A percentile compares a stretch with the other conserved stretches of the same genome.
Conservation (phyloP, 1,140 invertebrate genomes). For the Trichoplusia ni region DNA sequence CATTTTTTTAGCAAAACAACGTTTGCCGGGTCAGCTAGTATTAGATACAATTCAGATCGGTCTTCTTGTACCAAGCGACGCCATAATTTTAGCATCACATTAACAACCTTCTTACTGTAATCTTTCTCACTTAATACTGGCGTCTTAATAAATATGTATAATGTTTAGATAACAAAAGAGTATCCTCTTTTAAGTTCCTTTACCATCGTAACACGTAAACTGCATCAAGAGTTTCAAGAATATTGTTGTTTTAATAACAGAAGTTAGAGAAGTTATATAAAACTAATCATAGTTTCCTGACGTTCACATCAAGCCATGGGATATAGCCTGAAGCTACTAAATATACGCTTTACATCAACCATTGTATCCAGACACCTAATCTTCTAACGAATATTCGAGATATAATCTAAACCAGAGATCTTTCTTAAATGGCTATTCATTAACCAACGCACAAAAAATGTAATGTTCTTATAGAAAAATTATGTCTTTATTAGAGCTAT, state of each 20-base stretch:
- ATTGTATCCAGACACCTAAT: conserved; percentile 38
- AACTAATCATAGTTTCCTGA: conserved; percentile 39
- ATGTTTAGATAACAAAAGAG: too few relatives aligned
- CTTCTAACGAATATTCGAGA: neutral
- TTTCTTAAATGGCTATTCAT: conserved; percentile 41
- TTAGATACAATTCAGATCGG: too few relatives aligned
- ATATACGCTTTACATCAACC: conserved; percentile 40
- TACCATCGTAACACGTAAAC: too few relatives aligned
- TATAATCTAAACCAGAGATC: conserved; percentile 31
- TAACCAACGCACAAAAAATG: conserved; percentile 42
- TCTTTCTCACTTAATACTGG: too few relatives aligned
- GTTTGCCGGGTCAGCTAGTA: too few relatives aligned
- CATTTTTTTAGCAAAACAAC: too few relatives aligned
- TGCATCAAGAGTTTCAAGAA: too few relatives aligned
- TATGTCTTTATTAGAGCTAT: conserved; percentile 68
- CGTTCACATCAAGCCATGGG: conserved; percentile 55
- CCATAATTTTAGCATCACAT: too few relatives aligned
- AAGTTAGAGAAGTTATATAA: conserved; percentile 20
- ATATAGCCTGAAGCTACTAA: conserved; percentile 59
- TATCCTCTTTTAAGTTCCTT: too few relatives aligned
- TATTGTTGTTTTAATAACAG: neutral
- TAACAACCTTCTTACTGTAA: too few relatives aligned
- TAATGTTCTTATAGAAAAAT: conserved; percentile 51
- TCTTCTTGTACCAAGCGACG: too few relatives aligned
- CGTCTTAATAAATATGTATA: too few relatives aligned